These are phyloP conservation scores for Dromius quadrimaculatus DNA, from an alignment of 2,888 invertebrate genomes.

Conservation along the genomic window DNA sequence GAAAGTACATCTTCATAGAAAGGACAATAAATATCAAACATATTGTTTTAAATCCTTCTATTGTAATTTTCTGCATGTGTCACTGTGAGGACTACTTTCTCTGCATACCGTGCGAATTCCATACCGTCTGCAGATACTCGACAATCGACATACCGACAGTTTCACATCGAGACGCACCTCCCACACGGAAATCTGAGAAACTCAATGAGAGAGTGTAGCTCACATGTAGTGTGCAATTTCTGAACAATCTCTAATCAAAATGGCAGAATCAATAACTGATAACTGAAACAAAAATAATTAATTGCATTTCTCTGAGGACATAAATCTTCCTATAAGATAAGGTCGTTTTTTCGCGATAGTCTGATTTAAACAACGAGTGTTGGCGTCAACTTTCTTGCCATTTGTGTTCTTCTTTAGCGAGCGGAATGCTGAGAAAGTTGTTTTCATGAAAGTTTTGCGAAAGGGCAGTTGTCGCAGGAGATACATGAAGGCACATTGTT, in stretches of 20 bases:
- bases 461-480: conserved; percentile 24
- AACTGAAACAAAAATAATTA: no score
- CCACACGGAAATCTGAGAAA: no score
- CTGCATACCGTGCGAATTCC: not conserved
- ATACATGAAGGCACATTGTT: conserved; percentile 20
- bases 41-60: no score
- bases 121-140: conserved; percentile 14
- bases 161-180: conserved; percentile 2
- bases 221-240: no score
- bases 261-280: no score
- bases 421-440: conserved; percentile 12
- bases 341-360: conserved; percentile 12
- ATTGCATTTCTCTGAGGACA: no score
- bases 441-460: conserved; percentile 14
- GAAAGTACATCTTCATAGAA: no score
- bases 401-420: not conserved
- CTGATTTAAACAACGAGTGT: conserved; percentile 11
- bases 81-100: not conserved
- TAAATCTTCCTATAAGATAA: no score
- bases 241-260: no score
- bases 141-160: not conserved
- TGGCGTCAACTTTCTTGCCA: conserved; percentile 22
- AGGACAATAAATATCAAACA: no score
- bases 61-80: no score
- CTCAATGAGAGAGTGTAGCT: no score